Base-by-base conservation (phyloP, 2,888 invertebrate species). In the Subacronicta megacephala region DNA sequence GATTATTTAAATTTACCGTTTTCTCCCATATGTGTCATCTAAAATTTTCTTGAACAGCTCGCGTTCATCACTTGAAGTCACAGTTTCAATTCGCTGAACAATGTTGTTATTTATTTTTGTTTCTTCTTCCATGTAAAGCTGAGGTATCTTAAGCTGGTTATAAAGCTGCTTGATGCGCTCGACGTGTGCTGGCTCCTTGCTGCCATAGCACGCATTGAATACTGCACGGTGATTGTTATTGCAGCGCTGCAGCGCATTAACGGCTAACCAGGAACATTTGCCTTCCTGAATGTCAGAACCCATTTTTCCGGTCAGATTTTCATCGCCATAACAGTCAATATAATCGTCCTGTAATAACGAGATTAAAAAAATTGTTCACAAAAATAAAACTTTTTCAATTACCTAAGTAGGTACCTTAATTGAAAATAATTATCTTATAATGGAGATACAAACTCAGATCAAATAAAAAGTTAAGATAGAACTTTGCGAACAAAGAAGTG, bases 261-360 rank as follows among this genome's bases (percentile, higher is more conserved):
- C 97, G 0, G 97, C 96, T 33, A 98, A 90, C 99, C 99, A 99
- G 0, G 98, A 96, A 87, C 99, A 99, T 90, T 99, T 99, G 37
- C 98, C 98, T 79, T 98, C 98, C 84, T 97, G 95, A 71, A 99
- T 99, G 81, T 99, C 99, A 0, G 96, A 97, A 4, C 98, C 97
- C 13, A 95, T 90, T 94, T 99, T 99, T 0, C 99, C 99, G 0
- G 97, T 98, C 0, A 97, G 89, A 1, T 94, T 93, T 29, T 97
- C 95, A 80, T 98, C 96, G 0, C 98, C 98, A 87, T 96, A 99
- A 80, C 97, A 97, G 83, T 99, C 99, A 38, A 98, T 92, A 87
- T 95, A 98, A 87, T 98, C 98, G 84, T 98, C 98, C 95, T 96
- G 89, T 23, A 26, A 57, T 35, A 17, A 31, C 23, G 31, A 37